Base-by-base conservation (phyloP, 2,888 invertebrate genomes). In the Nemotelus pantherinus region DNA sequence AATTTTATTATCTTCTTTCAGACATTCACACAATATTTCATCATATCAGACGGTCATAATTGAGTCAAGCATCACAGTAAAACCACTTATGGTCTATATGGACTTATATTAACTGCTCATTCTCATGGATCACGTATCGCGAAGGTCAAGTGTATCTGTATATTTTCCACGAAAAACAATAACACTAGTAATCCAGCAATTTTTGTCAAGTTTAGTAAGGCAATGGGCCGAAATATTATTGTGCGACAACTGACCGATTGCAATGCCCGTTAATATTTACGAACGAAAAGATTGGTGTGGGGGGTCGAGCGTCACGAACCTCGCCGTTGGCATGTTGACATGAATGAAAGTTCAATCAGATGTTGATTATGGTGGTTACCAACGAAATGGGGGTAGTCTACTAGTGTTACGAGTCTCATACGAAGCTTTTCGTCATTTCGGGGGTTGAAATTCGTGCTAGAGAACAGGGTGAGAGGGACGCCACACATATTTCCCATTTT, bases 181-280 rank as follows among this genome's bases (percentile, higher is more conserved):
- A 48, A 63, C 63, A 63, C 47, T 9, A 48, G 1, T 1, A 25
- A 25, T 10, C 25, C 3, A 57, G 57, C 57, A 57, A 57, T 44
- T 48, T 25, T 63, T 39, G 50, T 78, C 78, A 78, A 78, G 78
- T 78, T 78, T 78, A 78, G 43, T 77, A 58, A 77, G 78, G 39
- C 71, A 78, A 9, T 78, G 64, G 78, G 78, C 77, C 78, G 68
- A 71, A 78, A 55, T 64, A 76, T 25, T 25, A 25, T 78, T 64
- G 68, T 53, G 60, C 70, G 43, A 60, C 76, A 64, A 74, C 55
- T n/a, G 65, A 64, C 55, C 47, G 63, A 60, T 43, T 57, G 57
- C 45, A 58, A n/a, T 50, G 67, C 6, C 47, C 67, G 48, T 45
- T 72, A 72, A 58, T 72, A 48, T 57, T 39, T 10, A 10, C 10